phyloP scores from a whole-genome alignment of 2,113 vertebrate species.

The Haemorhous mexicanus region DNA sequence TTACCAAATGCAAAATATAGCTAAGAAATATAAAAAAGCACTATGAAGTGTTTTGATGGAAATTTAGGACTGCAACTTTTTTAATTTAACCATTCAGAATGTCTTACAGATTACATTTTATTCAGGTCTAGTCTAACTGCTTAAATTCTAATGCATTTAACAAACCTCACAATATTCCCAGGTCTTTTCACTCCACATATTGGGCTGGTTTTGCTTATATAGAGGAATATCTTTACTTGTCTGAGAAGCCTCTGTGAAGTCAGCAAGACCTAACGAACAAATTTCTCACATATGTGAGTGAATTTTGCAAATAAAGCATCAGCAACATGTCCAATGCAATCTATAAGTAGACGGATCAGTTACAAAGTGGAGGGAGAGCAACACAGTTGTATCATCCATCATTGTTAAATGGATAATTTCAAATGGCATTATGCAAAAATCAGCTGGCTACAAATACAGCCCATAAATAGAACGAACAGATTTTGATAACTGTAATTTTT shows the following conservation, averaged over 20 bases:
- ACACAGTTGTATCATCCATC: background rate
- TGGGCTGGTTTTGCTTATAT: background rate
- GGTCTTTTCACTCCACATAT: background rate
- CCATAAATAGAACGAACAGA: background rate
- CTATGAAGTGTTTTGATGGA: background rate
- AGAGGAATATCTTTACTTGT: background rate
- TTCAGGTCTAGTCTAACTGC: background rate
- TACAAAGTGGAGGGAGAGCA: constrained; percentile 19
- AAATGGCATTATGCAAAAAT: constrained; percentile 52
- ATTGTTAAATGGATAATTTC: constrained; percentile 41
- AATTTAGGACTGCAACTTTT: background rate
- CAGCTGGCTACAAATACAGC: constrained; percentile 12
- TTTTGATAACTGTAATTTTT: background rate
- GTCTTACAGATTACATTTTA: background rate
- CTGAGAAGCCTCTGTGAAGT: background rate
- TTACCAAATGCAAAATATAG: background rate
- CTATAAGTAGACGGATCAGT: background rate
- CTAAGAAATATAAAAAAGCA: background rate
- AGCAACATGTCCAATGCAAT: constrained; percentile 1
- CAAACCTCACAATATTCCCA: background rate
- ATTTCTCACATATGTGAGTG: constrained; percentile 10
- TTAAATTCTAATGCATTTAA: background rate
- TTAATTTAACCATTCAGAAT: background rate
- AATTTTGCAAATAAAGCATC: constrained; percentile 43
- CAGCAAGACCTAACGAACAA: background rate